phyloP scores from a whole-genome alignment of 1,140 invertebrate species.

The Trichogramma pretiosum region DNA sequence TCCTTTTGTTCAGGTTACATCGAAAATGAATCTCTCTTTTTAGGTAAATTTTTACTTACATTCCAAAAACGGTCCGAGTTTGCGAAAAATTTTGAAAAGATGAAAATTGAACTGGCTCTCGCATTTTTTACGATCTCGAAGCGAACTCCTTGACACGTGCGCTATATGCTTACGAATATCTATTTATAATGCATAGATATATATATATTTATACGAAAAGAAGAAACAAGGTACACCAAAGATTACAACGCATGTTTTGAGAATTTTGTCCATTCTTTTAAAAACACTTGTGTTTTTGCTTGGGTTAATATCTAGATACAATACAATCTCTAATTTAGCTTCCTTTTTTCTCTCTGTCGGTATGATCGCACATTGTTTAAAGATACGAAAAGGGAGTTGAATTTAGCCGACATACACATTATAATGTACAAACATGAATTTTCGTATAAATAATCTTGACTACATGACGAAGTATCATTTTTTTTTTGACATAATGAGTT shows the following conservation, averaged over 20 bases:
- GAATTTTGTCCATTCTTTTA: constrained; percentile 11
- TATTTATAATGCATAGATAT: constrained; percentile 24
- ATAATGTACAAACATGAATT: constrained; percentile 16
- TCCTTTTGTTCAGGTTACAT: constrained; percentile 3
- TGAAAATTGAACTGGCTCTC: constrained; percentile 7
- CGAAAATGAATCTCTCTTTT: constrained; percentile 1
- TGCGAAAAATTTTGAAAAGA: constrained; percentile 2
- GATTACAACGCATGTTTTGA: constrained; percentile 15
- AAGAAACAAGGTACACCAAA: constrained; percentile 29
- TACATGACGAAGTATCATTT: constrained; percentile 7
- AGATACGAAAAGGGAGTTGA: no score
- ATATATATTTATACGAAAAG: constrained; percentile 29
- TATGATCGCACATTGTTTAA: constrained; percentile 1
- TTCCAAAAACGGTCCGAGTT: neutral
- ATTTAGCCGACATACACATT: neutral
- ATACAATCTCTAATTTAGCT: constrained; percentile 1
- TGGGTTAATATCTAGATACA: constrained; percentile 10
- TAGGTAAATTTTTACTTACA: constrained; percentile 8
- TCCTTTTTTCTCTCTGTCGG: constrained; percentile 6
- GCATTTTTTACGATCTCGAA: constrained; percentile 8
- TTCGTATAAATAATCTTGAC: constrained; percentile 13
- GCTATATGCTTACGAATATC: constrained; percentile 17
- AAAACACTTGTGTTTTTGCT: constrained; percentile 11
- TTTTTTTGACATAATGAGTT: constrained; percentile 7
- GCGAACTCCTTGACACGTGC: constrained; percentile 1